phyloP scores from a whole-genome alignment of 2,113 vertebrate species.

The Tragelaphus strepsiceros region DNA sequence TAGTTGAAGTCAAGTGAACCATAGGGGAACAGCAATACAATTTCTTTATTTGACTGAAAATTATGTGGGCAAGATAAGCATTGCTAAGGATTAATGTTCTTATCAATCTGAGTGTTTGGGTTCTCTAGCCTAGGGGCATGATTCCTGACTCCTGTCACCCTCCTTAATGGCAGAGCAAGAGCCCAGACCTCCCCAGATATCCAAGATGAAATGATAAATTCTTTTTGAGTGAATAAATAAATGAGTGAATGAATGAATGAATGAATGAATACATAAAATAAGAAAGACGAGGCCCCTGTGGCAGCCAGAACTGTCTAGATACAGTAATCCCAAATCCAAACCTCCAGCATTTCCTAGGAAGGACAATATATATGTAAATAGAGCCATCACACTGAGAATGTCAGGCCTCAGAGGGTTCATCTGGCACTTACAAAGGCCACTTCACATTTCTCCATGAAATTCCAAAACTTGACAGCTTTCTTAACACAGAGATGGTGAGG shows the following conservation, averaged over 20 bases:
- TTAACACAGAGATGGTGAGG: constrained; percentile 59
- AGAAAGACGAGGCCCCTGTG: neutral
- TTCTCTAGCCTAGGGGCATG: neutral
- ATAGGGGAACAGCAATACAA: neutral
- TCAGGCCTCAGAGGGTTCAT: constrained; percentile 65
- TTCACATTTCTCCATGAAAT: constrained; percentile 71
- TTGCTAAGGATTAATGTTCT: neutral
- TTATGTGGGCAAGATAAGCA: neutral
- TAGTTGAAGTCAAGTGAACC: neutral
- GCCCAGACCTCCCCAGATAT: neutral
- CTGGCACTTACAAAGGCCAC: constrained; percentile 66
- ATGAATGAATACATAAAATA: neutral
- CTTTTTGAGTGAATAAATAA: neutral
- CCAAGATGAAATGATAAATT: neutral
- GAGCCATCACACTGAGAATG: constrained; percentile 63
- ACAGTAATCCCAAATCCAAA: constrained; percentile 24
- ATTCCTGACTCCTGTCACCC: neutral
- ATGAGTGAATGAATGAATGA: neutral
- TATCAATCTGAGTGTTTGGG: neutral
- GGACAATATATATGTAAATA: constrained; percentile 72
- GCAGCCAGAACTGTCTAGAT: neutral
- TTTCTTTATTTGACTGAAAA: neutral
- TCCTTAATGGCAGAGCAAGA: neutral
- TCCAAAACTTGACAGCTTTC: constrained; percentile 71
- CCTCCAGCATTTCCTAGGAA: constrained; percentile 31